A percentile compares a stretch with the other conserved stretches of the same genome.
phyloP scores from a whole-genome alignment of 2,797 vertebrate genomes.

The Xiphophorus birchmanni region DNA sequence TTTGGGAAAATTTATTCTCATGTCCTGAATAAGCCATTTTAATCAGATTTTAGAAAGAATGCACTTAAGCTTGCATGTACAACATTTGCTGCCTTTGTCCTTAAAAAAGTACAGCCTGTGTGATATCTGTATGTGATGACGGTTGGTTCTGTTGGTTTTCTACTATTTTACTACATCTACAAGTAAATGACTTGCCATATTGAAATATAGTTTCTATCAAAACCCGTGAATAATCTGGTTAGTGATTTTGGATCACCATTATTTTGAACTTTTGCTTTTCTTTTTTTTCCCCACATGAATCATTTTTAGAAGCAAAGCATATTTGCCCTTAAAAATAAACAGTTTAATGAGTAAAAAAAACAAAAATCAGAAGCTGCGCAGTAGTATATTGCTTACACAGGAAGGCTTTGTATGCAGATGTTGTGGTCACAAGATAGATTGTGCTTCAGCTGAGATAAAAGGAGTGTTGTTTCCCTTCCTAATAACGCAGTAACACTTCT shows the following conservation, averaged over 20 bases:
- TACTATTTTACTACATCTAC: background rate
- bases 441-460: conserved; percentile 4
- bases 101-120: background rate
- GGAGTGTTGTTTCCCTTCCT: background rate
- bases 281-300: background rate
- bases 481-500: conserved; percentile 14
- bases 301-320: background rate
- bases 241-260: background rate
- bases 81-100: background rate
- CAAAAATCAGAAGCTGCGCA: background rate
- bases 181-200: background rate
- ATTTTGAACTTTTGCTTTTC: background rate
- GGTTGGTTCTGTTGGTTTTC: background rate
- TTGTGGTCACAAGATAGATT: conserved; percentile 8
- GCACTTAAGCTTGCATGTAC: background rate
- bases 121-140: background rate
- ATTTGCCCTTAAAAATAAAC: background rate
- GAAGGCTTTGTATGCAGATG: conserved; percentile 3
- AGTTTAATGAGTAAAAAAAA: background rate
- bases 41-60: background rate
- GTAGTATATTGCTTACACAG: background rate
- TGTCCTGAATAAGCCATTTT: background rate
- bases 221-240: background rate
- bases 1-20: background rate
- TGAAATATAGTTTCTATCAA: background rate